Percentiles rank a stretch among this genome's conserved stretches.
phyloP scores from a whole-genome alignment of 1,140 invertebrate genomes.

The Lutraria rhynchaena region DNA sequence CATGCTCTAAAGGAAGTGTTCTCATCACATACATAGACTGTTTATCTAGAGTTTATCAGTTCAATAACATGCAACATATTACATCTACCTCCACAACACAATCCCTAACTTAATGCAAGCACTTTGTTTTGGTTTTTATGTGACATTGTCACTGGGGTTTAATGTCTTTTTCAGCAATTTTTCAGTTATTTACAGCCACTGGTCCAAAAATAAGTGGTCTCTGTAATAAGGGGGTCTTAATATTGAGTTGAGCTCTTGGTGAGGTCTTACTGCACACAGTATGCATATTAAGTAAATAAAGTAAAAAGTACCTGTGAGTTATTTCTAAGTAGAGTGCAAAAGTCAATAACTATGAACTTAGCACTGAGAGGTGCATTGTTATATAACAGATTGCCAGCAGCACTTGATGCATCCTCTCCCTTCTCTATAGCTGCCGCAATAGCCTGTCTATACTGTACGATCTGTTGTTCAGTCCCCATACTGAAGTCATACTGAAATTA shows the following conservation, averaged over 20 bases:
- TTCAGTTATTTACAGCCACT: neutral
- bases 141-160: no score
- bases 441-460: neutral
- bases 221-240: no score
- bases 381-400: neutral
- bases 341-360: slow-evolving; percentile 28
- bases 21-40: no score
- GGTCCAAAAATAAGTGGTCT: neutral
- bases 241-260: neutral
- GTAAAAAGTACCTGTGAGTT: slow-evolving; percentile 51
- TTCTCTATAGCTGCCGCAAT: slow-evolving; percentile 4
- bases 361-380: slow-evolving; percentile 3
- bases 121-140: no score
- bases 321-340: neutral
- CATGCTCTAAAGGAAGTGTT: no score
- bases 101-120: no score
- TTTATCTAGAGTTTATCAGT: no score
- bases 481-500: neutral
- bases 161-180: neutral
- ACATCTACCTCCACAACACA: no score
- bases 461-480: slow-evolving; percentile 2
- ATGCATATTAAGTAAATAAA: neutral
- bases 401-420: neutral
- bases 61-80: no score
- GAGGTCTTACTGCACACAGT: neutral